phyloP scores from a whole-genome alignment of 2,888 invertebrate genomes.

The Campoplex capitator region DNA sequence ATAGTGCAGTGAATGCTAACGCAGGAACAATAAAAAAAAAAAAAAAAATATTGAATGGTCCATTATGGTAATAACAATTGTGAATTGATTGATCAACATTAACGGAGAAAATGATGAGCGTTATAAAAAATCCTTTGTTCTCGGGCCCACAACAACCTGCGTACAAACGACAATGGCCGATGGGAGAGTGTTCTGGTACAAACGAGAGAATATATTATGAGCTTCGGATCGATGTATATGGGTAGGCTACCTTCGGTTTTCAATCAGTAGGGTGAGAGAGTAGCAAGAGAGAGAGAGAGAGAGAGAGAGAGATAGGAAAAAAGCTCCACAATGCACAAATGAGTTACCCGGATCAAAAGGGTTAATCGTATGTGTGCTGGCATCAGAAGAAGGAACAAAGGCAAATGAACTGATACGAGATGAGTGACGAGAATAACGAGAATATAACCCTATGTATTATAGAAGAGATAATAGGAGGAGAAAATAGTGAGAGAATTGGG shows the following conservation, averaged over 20 bases:
- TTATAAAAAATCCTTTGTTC: slow-evolving; percentile 9
- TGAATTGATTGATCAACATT: neutral
- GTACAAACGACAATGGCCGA: slow-evolving; percentile 3
- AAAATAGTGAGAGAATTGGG: slow-evolving; percentile 26
- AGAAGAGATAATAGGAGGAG: slow-evolving; percentile 21
- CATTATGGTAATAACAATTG: neutral
- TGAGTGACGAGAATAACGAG: slow-evolving; percentile 61
- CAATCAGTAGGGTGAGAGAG: slow-evolving; percentile 19
- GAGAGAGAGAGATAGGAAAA: slow-evolving; percentile 21
- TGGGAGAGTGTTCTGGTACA: neutral
- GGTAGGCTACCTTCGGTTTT: slow-evolving; percentile 18
- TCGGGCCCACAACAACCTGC: neutral
- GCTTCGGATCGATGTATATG: slow-evolving; percentile 8
- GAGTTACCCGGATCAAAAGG: slow-evolving; percentile 68
- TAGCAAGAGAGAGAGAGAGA: slow-evolving; percentile 33
- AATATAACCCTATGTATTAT: slow-evolving; percentile 57
- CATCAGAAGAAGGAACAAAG: slow-evolving; percentile 53
- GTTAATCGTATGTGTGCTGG: slow-evolving; percentile 67
- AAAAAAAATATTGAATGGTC: neutral
- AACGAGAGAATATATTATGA: slow-evolving; percentile 22
- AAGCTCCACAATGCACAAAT: slow-evolving; percentile 42
- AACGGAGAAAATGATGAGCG: neutral
- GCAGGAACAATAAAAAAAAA: too few relatives aligned
- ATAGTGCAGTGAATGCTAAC: too few relatives aligned
- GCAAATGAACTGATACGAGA: slow-evolving; percentile 49